phyloP scores from a whole-genome alignment of 2,113 vertebrate genomes.

The Cyanoliseus patagonus region DNA sequence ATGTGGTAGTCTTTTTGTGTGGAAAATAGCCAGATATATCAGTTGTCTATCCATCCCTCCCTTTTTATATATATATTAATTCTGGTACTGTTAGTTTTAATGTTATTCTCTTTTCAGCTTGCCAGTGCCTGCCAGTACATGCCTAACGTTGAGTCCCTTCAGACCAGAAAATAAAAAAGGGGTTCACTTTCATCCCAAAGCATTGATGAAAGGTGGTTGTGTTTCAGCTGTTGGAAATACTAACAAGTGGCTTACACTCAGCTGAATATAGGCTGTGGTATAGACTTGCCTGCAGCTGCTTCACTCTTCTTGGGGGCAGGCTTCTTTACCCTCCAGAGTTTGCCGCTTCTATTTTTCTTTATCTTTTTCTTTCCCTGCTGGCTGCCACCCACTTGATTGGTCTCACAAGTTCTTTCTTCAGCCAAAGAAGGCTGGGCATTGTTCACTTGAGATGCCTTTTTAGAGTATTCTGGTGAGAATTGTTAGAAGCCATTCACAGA shows the following conservation, averaged over 20 bases:
- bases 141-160: background rate
- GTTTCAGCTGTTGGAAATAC: conserved; percentile 49
- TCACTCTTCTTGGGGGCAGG: background rate
- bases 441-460: background rate
- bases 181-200: background rate
- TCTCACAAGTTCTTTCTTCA: background rate
- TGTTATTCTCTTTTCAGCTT: background rate
- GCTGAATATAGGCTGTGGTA: conserved; percentile 5
- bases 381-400: background rate
- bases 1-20: background rate
- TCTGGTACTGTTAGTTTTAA: background rate
- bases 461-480: background rate
- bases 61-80: background rate
- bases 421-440: background rate
- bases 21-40: background rate
- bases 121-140: background rate
- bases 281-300: conserved; percentile 24
- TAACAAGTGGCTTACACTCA: background rate
- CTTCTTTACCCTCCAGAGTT: background rate
- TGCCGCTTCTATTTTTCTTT: background rate
- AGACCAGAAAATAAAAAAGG: background rate
- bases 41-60: background rate
- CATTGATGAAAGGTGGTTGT: background rate
- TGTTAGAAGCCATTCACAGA: background rate
- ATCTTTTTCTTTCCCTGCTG: background rate